phyloP scores from a whole-genome alignment of 2,113 vertebrate genomes.

The Zapornia atra region DNA sequence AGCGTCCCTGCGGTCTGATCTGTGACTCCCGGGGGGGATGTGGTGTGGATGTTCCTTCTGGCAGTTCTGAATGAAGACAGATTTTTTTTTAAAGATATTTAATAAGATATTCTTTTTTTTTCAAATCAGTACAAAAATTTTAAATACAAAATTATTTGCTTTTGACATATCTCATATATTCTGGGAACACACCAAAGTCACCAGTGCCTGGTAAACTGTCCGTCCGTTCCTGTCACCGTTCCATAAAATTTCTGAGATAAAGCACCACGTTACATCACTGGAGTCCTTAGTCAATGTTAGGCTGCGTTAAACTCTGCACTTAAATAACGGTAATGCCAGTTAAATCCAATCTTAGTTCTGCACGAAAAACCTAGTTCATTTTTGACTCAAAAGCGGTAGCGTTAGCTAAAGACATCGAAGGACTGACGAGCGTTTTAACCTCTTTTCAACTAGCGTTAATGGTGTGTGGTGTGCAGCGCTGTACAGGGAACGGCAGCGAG shows the following conservation, averaged over 20 bases:
- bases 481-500: slow-evolving; percentile 61
- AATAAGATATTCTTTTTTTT: slow-evolving; percentile 72
- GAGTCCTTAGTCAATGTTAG: slow-evolving; percentile 66
- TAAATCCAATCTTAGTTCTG: slow-evolving; percentile 71
- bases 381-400: slow-evolving; percentile 71
- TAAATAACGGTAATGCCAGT: slow-evolving; percentile 78
- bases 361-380: slow-evolving; percentile 67
- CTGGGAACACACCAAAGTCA: slow-evolving; percentile 73
- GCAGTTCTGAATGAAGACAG: slow-evolving; percentile 30
- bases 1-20: background rate
- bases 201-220: slow-evolving; percentile 66
- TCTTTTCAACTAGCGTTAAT: slow-evolving; percentile 35
- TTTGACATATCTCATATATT: slow-evolving; percentile 74
- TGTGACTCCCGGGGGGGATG: background rate
- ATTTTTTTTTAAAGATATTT: slow-evolving; percentile 76
- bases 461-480: slow-evolving; percentile 55
- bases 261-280: slow-evolving; percentile 68
- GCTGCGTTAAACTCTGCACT: slow-evolving; percentile 77
- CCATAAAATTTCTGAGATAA: slow-evolving; percentile 71
- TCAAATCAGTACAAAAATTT: slow-evolving; percentile 84
- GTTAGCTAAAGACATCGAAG: slow-evolving; percentile 46
- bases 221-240: slow-evolving; percentile 60
- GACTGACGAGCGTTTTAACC: slow-evolving; percentile 32
- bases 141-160: slow-evolving; percentile 84
- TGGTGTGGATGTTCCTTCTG: background rate